A percentile compares a stretch with the other conserved stretches of the same genome.
These are phyloP conservation scores for Amphipoea oculea DNA, from an alignment of 2,888 invertebrate species.

Conservation along the genomic window DNA sequence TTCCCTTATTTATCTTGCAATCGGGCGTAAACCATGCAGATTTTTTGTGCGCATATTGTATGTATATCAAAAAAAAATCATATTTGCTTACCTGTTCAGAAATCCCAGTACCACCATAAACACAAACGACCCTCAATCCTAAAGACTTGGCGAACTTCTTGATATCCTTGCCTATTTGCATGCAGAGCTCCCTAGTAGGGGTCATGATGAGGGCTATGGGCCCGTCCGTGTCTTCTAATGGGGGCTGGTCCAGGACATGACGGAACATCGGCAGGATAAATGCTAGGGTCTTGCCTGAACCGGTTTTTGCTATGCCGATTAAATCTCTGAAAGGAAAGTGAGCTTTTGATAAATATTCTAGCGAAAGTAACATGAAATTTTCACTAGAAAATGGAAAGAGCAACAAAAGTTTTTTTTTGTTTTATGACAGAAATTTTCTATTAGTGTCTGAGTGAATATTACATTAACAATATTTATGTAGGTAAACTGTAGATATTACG, in stretches of 20 bases:
- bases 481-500: too few species aligned
- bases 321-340: conserved; percentile 91
- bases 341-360: neutral
- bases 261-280: conserved; percentile 99
- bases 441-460: too few species aligned
- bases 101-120: conserved; percentile 99
- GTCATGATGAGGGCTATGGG: conserved; percentile 99
- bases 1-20: too few species aligned
- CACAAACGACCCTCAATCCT: conserved; percentile 97
- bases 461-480: too few species aligned
- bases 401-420: too few species aligned
- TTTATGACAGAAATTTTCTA: too few species aligned
- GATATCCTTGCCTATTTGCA: conserved; percentile 99
- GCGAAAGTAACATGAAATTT: too few species aligned
- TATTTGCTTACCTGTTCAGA: conserved; percentile 93
- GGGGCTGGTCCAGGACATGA: conserved; percentile 98
- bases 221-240: conserved; percentile 98
- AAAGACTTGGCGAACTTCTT: conserved; percentile 98
- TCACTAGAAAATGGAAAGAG: too few species aligned
- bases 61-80: too few species aligned
- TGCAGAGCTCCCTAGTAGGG: conserved; percentile 99
- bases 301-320: conserved; percentile 99
- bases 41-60: too few species aligned
- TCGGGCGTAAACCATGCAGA: too few species aligned
- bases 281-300: conserved; percentile 99